A percentile compares a stretch with the other conserved stretches of the same genome.
These are phyloP conservation scores for Lymantria dispar DNA, from an alignment of 2,888 invertebrate species.

Conservation along the genomic window DNA sequence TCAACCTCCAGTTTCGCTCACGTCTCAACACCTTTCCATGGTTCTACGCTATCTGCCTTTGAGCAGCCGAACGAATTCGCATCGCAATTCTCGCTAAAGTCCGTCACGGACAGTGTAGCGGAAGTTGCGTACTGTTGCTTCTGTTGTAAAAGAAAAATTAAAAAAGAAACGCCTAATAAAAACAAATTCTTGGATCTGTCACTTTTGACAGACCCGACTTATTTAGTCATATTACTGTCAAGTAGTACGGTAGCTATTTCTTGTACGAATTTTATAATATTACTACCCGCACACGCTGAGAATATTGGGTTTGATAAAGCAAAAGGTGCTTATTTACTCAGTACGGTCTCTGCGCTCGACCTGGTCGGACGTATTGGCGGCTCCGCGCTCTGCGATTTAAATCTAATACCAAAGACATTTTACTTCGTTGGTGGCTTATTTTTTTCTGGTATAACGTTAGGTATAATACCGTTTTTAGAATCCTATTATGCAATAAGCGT, in stretches of 20 bases:
- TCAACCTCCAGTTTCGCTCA: slow-evolving; percentile 93
- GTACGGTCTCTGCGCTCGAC: slow-evolving; percentile 91
- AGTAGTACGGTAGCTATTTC: slow-evolving; percentile 94
- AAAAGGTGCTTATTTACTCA: slow-evolving; percentile 87
- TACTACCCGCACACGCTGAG: slow-evolving; percentile 89
- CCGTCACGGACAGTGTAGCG: slow-evolving; percentile 83
- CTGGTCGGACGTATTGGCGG: slow-evolving; percentile 93
- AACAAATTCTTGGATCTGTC: slow-evolving; percentile 89
- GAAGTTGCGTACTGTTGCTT: slow-evolving; percentile 73
- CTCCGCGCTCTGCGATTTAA: slow-evolving; percentile 90
- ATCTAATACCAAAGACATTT: slow-evolving; percentile 89
- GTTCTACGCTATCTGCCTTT: slow-evolving; percentile 89
- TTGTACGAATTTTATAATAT: slow-evolving; percentile 93
- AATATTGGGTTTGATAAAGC: slow-evolving; percentile 87
- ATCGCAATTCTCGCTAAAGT: slow-evolving; percentile 89
- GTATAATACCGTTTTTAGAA: slow-evolving; percentile 85
- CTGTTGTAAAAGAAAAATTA: slow-evolving; percentile 52
- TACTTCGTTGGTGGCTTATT: slow-evolving; percentile 91
- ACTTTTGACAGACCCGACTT: slow-evolving; percentile 88
- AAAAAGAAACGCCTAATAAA: slow-evolving; percentile 52
- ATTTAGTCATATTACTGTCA: slow-evolving; percentile 90
- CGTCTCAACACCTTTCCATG: slow-evolving; percentile 92
- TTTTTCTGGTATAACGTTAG: slow-evolving; percentile 89
- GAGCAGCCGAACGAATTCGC: slow-evolving; percentile 90
- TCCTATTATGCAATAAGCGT: slow-evolving; percentile 85